Conservation (phyloP, 64 coral and sea anemone species). For the Astreopora myriophthalma region DNA sequence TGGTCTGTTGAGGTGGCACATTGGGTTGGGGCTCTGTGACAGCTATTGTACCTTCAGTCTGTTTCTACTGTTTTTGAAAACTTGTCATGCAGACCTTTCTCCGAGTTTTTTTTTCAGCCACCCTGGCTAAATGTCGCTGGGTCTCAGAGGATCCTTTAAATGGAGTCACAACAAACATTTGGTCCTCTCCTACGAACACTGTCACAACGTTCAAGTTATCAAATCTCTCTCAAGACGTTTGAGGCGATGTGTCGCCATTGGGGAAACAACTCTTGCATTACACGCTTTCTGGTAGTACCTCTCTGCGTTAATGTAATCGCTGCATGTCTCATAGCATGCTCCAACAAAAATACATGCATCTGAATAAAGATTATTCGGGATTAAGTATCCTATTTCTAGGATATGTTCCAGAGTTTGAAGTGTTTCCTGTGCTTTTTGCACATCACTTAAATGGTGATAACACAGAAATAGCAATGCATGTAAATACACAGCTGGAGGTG, state of each 20-base stretch:
- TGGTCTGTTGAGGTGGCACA: too few species aligned
- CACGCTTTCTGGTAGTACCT: not conserved
- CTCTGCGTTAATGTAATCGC: not conserved
- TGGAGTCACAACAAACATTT: not conserved
- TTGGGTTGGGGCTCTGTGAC: too few species aligned
- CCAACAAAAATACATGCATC: not conserved
- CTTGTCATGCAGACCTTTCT: not conserved
- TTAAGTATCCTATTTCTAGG: not conserved
- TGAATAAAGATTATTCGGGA: not conserved
- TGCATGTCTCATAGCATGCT: conserved; percentile 10
- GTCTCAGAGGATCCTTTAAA: not conserved
- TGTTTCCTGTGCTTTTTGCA: not conserved
- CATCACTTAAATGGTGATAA: not conserved
- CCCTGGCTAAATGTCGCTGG: not conserved
- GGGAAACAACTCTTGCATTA: not conserved
- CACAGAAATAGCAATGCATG: conserved; percentile 1
- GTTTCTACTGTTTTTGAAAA: not conserved
- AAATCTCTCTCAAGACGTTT: conserved; percentile 3
- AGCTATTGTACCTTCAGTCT: too few species aligned
- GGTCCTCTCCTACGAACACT: not conserved
- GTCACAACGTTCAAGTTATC: not conserved
- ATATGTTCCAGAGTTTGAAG: not conserved
- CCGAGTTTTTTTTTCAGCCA: not conserved
- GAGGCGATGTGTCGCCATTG: not conserved
- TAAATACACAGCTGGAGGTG: not conserved